Evolutionary conservation across 2,888 invertebrate species (phyloP).

Genomic region (Pristionchus entomophagus): DNA sequence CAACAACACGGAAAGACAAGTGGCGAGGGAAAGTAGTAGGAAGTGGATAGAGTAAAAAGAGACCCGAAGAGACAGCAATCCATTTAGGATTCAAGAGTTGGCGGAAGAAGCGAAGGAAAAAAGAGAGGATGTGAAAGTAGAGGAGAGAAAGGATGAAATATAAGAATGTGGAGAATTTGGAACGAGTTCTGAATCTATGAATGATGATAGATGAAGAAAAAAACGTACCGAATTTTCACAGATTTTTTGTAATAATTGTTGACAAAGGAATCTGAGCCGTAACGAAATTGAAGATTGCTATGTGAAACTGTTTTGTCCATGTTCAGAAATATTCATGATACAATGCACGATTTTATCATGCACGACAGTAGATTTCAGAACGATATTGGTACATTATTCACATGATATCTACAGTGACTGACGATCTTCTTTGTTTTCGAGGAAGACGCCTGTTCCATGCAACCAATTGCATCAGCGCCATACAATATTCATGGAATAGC

Average conservation of each 20-base stretch:
- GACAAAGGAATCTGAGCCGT: too few relatives aligned
- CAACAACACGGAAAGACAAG: neutral
- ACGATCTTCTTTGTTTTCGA: neutral
- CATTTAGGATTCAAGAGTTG: slow-evolving; percentile 31
- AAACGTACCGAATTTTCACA: too few relatives aligned
- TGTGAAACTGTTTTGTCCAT: too few relatives aligned
- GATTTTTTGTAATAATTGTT: neutral
- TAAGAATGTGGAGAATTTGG: neutral
- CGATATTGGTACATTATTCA: too few relatives aligned
- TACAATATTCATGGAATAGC: neutral
- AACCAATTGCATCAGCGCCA: neutral
- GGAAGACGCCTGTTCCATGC: too few relatives aligned
- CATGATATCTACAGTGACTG: too few relatives aligned
- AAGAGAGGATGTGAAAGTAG: neutral
- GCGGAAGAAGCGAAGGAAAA: slow-evolving; percentile 31
- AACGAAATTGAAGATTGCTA: too few relatives aligned
- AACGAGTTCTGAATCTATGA: too few relatives aligned
- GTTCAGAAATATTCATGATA: too few relatives aligned
- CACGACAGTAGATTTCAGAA: too few relatives aligned
- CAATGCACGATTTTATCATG: too few relatives aligned
- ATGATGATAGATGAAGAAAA: too few relatives aligned
- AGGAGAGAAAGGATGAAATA: slow-evolving; percentile 23
- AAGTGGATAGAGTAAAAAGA: neutral
- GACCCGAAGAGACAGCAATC: neutral
- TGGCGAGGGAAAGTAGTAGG: neutral